Evolutionary conservation across 2,888 invertebrate species (phyloP).

Genomic region (Dexiosoma caninum): DNA sequence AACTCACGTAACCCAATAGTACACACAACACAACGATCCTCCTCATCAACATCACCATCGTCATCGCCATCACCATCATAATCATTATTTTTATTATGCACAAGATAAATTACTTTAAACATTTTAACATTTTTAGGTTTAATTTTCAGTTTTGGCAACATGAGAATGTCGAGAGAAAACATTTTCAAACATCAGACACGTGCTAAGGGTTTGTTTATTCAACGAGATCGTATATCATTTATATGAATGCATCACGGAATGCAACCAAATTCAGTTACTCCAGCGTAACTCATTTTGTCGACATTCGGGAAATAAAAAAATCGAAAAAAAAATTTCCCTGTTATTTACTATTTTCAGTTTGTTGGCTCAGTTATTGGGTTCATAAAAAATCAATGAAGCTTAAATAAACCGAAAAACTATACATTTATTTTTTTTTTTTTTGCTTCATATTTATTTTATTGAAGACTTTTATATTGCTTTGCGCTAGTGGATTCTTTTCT

Average conservation of each 20-base stretch:
- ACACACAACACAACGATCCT: slow-evolving; percentile 13
- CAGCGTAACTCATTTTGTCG: neutral
- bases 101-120: slow-evolving; percentile 58
- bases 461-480: neutral
- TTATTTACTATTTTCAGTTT: slow-evolving; percentile 6
- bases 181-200: slow-evolving; percentile 51
- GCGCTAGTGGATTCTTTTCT: neutral
- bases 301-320: neutral
- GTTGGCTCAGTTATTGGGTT: slow-evolving; percentile 28
- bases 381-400: slow-evolving; percentile 61
- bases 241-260: slow-evolving; percentile 35
- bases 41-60: slow-evolving; percentile 13
- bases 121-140: neutral
- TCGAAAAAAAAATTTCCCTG: neutral
- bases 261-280: slow-evolving; percentile 33
- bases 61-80: slow-evolving; percentile 10
- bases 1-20: neutral
- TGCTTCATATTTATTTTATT: neutral
- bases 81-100: slow-evolving; percentile 37
- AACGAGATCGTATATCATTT: slow-evolving; percentile 53
- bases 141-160: slow-evolving; percentile 24
- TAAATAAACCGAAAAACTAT: slow-evolving; percentile 50
- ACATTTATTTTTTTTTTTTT: slow-evolving; percentile 32
- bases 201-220: slow-evolving; percentile 56
- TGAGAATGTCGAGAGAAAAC: slow-evolving; percentile 27